phyloP scores from a whole-genome alignment of 2,888 invertebrate species.

The Aphodius sticticus region DNA sequence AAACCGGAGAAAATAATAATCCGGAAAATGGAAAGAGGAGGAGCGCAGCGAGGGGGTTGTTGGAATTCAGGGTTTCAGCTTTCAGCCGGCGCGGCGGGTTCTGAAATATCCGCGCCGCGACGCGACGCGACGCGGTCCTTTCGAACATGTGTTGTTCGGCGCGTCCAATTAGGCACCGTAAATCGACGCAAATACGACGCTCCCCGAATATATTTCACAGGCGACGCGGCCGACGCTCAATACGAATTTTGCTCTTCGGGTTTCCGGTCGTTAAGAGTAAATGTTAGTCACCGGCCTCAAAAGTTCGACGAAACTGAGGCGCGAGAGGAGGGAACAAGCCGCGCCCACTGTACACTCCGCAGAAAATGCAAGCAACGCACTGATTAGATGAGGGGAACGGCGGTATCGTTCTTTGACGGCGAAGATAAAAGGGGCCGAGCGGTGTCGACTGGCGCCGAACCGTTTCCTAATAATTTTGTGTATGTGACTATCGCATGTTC shows the following conservation, averaged over 20 bases:
- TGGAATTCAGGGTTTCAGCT: neutral
- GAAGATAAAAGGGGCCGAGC: too few relatives aligned
- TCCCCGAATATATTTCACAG: neutral
- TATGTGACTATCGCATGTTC: too few relatives aligned
- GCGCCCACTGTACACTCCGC: too few relatives aligned
- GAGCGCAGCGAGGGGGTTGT: neutral
- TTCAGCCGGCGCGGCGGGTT: neutral
- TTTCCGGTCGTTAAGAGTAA: neutral
- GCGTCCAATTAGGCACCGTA: neutral
- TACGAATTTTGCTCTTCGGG: neutral
- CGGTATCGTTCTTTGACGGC: too few relatives aligned
- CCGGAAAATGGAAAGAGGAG: conserved; percentile 40
- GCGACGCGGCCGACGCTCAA: neutral
- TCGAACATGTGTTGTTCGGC: conserved; percentile 4
- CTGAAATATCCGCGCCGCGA: conserved; percentile 37
- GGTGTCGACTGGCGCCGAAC: too few relatives aligned
- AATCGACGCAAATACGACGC: conserved; percentile 4
- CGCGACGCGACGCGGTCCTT: conserved; percentile 33
- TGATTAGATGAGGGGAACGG: too few relatives aligned
- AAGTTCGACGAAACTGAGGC: too few relatives aligned
- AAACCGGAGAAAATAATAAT: conserved; percentile 45
- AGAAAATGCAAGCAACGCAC: too few relatives aligned
- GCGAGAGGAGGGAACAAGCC: too few relatives aligned
- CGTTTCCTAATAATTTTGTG: too few relatives aligned
- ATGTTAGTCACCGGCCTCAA: too few relatives aligned